Evolutionary conservation across 2,113 vertebrate genomes (phyloP).

Genomic region (Callithrix jacchus): DNA sequence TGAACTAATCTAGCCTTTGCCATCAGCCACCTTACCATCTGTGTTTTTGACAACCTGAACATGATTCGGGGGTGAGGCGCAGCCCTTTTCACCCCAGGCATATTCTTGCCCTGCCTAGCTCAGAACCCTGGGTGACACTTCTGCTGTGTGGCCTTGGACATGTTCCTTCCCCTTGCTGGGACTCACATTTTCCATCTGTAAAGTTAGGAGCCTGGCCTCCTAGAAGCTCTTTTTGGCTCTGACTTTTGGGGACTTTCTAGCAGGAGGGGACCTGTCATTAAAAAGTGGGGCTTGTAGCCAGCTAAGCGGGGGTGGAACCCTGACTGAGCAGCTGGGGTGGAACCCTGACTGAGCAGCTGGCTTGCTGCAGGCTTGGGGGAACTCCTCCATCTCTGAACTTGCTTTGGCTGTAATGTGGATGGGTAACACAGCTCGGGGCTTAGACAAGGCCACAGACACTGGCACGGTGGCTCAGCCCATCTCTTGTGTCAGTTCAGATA

Average conservation of each 20-base stretch:
- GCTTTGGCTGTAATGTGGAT: not conserved
- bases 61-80: not conserved
- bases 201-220: not conserved
- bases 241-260: not conserved
- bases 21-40: not conserved
- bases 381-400: not conserved
- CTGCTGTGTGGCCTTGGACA: not conserved
- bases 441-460: not conserved
- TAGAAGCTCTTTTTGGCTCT: not conserved
- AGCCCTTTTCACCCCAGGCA: not conserved
- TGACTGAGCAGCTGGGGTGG: not conserved
- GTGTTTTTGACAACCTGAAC: not conserved
- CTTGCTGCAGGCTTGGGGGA: not conserved
- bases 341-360: not conserved
- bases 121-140: not conserved
- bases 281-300: not conserved
- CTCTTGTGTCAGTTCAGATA: not conserved
- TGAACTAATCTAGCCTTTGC: not conserved
- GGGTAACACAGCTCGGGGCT: not conserved
- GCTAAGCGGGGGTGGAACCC: not conserved
- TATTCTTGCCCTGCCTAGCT: not conserved
- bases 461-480: not conserved
- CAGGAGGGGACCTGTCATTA: not conserved
- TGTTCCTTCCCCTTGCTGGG: not conserved
- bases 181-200: not conserved